Conservation (phyloP, 2,797 vertebrate genomes). For the Liasis olivaceus region DNA sequence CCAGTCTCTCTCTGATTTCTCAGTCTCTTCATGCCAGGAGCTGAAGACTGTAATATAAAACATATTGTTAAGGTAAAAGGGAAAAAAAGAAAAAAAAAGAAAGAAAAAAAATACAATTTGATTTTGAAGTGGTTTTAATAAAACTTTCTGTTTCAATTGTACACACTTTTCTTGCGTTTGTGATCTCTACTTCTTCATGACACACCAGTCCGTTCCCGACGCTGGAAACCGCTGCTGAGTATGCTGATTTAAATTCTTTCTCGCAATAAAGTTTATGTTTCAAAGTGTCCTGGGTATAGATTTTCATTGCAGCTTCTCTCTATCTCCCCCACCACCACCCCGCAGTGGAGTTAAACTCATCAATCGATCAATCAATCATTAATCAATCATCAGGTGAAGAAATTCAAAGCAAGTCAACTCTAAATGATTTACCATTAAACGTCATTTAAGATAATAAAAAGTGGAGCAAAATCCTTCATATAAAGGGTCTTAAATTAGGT, state of each 20-base stretch:
- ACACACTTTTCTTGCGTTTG: conserved; percentile 68
- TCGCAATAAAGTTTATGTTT: conserved; percentile 88
- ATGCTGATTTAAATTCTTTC: conserved; percentile 84
- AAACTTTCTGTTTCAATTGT: conserved; percentile 78
- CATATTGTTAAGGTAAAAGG: conserved; percentile 76
- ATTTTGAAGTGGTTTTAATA: conserved; percentile 75
- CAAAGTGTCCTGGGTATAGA: conserved; percentile 67
- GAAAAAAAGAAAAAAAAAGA: conserved; percentile 48
- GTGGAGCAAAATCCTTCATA: not conserved
- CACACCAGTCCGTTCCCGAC: conserved; percentile 14
- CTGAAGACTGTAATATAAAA: conserved; percentile 82
- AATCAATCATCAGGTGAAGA: not conserved
- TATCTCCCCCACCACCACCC: not conserved
- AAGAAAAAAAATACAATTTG: conserved; percentile 52
- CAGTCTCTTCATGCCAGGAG: conserved; percentile 67
- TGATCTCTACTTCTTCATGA: conserved; percentile 69
- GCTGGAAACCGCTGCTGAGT: conserved; percentile 62
- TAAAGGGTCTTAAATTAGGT: not conserved
- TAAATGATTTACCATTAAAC: too few species aligned
- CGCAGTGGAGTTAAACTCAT: not conserved
- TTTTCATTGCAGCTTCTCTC: conserved; percentile 33
- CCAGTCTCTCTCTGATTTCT: not conserved
- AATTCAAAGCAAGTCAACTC: not conserved
- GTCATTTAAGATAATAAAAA: not conserved
- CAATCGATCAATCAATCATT: not conserved